Base-by-base conservation (phyloP, 2,888 invertebrate genomes). In the Cataglyphis livida region DNA sequence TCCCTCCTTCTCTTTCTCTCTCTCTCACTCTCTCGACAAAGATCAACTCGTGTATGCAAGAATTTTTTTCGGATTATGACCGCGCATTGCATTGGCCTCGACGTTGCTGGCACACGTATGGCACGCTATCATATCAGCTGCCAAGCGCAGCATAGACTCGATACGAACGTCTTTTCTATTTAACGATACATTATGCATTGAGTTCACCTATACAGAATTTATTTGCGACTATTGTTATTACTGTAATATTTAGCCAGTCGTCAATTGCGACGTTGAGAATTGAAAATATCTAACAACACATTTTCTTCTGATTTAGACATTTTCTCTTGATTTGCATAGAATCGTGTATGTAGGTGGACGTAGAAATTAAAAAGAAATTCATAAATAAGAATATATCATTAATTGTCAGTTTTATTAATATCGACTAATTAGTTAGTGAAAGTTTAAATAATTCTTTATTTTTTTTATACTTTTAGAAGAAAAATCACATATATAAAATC, bases 91-190 rank as follows among this genome's bases (percentile, higher is more conserved):
- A 28, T 71, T 71, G 78, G 71, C 78, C 78, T 79, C 59, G 78
- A 51, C 59, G 70, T 79, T 59, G 59, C 70, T 79, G 78, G 78
- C 78, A 79, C 78, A 44, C 71, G 32, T n/a, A 44, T 38, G 68
- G 68, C 54, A 25, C 44, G 59, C 71, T 71, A 79, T 79, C 71
- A 59, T 25, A 35, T 44, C 57, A 21, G 71, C 78, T 79, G 78
- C 78, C 78, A 79, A 79, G 71, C 57, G 18, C 32, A 38, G 32
- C 57, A 6, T 15, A 48, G 25, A 12, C 7, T 7, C 59, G 59
- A 78, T 28, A 59, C n/a, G 44, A 76, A 38, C 48, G 71, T 44
- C 71, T 59, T 68, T 76, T 70, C 78, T 21, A 7, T 28, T n/a
- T 44, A 12, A 25, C 18, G 59, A 79, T 79, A 32, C 44, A 78